Evolutionary conservation across 2,888 invertebrate species (phyloP), one percentile per base, ranked within the genome.

Genomic region (Caenorhabditis angaria): DNA sequence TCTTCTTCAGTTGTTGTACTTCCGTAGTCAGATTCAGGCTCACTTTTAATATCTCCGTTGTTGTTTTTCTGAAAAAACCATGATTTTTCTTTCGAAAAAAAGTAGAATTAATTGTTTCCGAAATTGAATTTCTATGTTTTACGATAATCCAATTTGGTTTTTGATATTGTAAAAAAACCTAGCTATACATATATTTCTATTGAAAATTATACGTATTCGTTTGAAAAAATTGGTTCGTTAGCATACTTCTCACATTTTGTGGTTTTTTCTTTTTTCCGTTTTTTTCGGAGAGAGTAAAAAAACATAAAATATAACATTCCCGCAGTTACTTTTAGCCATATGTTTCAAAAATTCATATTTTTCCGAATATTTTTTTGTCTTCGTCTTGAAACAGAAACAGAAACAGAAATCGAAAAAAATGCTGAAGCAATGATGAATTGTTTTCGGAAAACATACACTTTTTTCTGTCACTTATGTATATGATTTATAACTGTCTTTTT

Each of bases 1-100:
- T 28, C 28, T 10, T 57, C 63, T 1, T 50, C 57, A 6, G 25
- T 61, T 51, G 14, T 57, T 57, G 25, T 28, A 54, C 71, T 71
- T 35, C 71, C 71, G 41, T 63, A 71, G 22, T 71, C 71, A 27
- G 71, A 71, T 25, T 66, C 66, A 0, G 63, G 63, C 20, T 66
- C 66, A 51, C 66, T 63, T 60, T 32, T 63, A 0, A 70, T 55
- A 0, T 63, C 65, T 27, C 18, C 27, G 1, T 55, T 55, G 20
- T 55, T 50, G n/a, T 32, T 29, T 24, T 62, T 65, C 70, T 65
- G 65, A 0, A 65, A 70, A 63, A 10, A 51, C 10, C 32, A 32
- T 32, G 5, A 32, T 32, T 32, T 32, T 32, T 32, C 10, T 32
- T 32, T n/a, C n/a, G 41, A 41, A 41, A 41, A 41, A 41, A 5